A percentile compares a stretch with the other conserved stretches of the same genome.
phyloP scores from a whole-genome alignment of 1,140 invertebrate genomes.

The Idris sp. region DNA sequence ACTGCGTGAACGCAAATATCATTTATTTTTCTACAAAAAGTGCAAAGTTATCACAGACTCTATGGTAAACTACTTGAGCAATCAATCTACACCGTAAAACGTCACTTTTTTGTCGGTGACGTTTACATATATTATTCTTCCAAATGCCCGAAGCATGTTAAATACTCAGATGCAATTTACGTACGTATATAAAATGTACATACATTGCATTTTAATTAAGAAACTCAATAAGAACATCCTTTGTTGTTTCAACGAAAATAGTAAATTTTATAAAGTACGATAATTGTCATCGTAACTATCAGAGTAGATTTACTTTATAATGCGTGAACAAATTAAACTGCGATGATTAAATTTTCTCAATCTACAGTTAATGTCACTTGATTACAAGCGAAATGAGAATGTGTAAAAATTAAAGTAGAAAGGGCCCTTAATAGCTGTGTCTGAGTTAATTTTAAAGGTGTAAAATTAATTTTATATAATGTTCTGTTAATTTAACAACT shows the following conservation, averaged over 20 bases:
- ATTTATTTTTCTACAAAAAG: conserved; percentile 75
- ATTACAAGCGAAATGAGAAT: too few relatives aligned
- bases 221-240: conserved; percentile 18
- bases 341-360: conserved; percentile 3
- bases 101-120: conserved; percentile 26
- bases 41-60: conserved; percentile 69
- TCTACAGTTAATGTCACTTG: not conserved
- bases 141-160: conserved; percentile 14
- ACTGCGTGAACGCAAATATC: conserved; percentile 61
- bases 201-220: conserved; percentile 27
- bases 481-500: too few relatives aligned
- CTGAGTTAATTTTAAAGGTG: too few relatives aligned
- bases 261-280: conserved; percentile 25
- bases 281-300: conserved; percentile 7
- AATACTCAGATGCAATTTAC: conserved; percentile 30
- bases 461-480: too few relatives aligned
- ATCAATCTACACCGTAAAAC: conserved; percentile 27
- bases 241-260: conserved; percentile 45
- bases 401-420: not conserved
- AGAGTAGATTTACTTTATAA: conserved; percentile 2
- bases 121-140: conserved; percentile 42
- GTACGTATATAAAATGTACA: conserved; percentile 27
- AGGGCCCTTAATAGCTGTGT: not conserved
- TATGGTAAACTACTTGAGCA: conserved; percentile 30
- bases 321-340: too few relatives aligned